Conservation (phyloP, 35 echinoderm and acorn worm species). For the Chiridota heheva region DNA sequence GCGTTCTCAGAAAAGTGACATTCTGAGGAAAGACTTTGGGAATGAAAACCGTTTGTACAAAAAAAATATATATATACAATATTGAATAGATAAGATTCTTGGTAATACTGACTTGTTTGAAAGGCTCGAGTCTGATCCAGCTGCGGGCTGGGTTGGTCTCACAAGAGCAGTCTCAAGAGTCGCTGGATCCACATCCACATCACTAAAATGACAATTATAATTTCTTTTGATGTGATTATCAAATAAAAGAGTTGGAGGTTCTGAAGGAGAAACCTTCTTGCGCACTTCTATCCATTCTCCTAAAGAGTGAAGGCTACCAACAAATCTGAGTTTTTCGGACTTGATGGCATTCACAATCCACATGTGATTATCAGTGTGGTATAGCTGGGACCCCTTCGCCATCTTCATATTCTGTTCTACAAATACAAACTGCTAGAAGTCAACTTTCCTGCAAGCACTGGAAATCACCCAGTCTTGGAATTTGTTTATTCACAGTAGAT, state of each 20-base stretch:
- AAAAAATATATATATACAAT: not conserved
- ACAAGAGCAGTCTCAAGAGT: constrained; percentile 28
- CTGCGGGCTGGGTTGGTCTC: constrained; percentile 18
- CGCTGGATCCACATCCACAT: constrained; percentile 77
- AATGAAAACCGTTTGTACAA: not conserved
- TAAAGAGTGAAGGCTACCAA: not conserved
- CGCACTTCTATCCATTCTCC: constrained; percentile 12
- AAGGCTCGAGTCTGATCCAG: constrained; percentile 60
- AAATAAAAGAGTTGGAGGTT: not conserved
- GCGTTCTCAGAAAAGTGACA: too few relatives aligned
- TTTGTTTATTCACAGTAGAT: too few relatives aligned
- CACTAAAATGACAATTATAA: constrained; percentile 52
- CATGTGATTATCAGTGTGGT: constrained; percentile 19
- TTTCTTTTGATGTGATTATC: not conserved
- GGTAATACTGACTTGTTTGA: constrained; percentile 61
- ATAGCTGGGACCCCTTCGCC: not conserved
- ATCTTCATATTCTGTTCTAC: too few relatives aligned
- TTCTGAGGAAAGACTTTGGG: too few relatives aligned
- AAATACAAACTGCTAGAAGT: too few relatives aligned
- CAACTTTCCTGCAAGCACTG: too few relatives aligned
- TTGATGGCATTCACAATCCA: constrained; percentile 23
- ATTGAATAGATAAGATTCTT: not conserved
- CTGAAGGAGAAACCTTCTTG: constrained; percentile 21
- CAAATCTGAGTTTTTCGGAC: not conserved
- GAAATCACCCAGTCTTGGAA: too few relatives aligned